Evolutionary conservation across 2,888 invertebrate species (phyloP).

Genomic region (Macrosiphum euphorbiae): DNA sequence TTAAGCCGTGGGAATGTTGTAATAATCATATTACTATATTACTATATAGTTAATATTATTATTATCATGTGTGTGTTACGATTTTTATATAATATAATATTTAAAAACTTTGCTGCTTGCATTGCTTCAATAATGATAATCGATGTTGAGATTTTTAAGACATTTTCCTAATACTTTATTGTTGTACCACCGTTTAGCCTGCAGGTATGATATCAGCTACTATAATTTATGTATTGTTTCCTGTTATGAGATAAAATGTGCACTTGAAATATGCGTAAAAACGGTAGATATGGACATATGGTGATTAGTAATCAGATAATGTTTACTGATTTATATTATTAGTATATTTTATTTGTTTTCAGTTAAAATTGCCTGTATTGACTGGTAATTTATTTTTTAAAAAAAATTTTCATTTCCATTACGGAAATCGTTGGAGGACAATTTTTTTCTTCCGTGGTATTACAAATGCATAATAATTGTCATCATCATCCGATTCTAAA

Average conservation of each 20-base stretch:
- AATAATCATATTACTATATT: not conserved
- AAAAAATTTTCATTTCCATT: not conserved
- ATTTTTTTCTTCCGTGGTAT: not conserved
- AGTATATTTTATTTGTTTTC: not conserved
- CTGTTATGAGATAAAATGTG: not conserved
- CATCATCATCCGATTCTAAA: not conserved
- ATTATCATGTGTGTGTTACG: not conserved
- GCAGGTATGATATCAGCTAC: not conserved
- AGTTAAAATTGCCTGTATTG: not conserved
- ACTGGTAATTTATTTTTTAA: not conserved
- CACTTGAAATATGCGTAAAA: not conserved
- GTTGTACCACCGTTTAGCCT: not conserved
- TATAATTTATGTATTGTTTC: not conserved
- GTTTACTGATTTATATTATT: not conserved
- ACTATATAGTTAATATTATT: not conserved
- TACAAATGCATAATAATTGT: not conserved
- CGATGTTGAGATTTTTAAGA: slow-evolving; percentile 12
- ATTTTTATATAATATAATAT: not conserved
- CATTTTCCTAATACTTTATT: not conserved
- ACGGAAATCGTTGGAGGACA: not conserved
- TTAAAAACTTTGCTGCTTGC: not conserved
- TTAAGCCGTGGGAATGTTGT: slow-evolving; percentile 16
- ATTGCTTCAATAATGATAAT: slow-evolving; percentile 7
- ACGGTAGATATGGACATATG: not conserved
- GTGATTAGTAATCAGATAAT: not conserved